A percentile compares a stretch with the other conserved stretches of the same genome.
phyloP scores from a whole-genome alignment of 1,140 invertebrate genomes.

The Colletes latitarsis region DNA sequence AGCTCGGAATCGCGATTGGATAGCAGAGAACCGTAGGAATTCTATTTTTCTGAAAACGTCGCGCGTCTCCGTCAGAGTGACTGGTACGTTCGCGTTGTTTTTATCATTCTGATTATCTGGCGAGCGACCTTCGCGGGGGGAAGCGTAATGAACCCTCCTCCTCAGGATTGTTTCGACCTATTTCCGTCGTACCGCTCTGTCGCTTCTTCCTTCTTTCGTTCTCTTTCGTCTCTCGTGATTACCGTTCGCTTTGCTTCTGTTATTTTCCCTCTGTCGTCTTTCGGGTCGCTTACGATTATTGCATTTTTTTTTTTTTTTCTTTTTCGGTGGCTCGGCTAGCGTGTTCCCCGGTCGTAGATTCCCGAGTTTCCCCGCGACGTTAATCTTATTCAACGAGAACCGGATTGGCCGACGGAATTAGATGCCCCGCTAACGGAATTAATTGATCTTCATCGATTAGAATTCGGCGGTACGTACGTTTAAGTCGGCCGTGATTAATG shows the following conservation, averaged over 20 bases:
- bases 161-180: constrained; percentile 45
- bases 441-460: constrained; percentile 44
- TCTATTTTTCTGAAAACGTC: constrained; percentile 22
- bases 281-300: constrained; percentile 51
- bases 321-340: neutral
- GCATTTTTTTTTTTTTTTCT: constrained; percentile 19
- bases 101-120: constrained; percentile 22
- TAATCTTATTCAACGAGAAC: constrained; percentile 42
- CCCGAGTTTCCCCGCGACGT: neutral
- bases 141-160: constrained; percentile 40
- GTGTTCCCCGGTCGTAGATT: neutral
- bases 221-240: constrained; percentile 18
- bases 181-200: constrained; percentile 18
- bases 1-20: neutral
- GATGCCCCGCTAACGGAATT: constrained; percentile 25
- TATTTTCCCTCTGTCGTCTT: constrained; percentile 13
- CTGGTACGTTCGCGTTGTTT: neutral
- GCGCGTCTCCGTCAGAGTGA: neutral
- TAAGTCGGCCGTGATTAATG: constrained; percentile 37
- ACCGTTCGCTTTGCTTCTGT: constrained; percentile 31
- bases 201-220: constrained; percentile 8
- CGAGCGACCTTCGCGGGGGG: constrained; percentile 1
- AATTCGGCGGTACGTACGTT: constrained; percentile 35
- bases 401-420: constrained; percentile 16
- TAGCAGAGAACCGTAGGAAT: neutral